These are phyloP conservation scores for Pelecanus crispus DNA, from an alignment of 2,113 vertebrate genomes.

Conservation along the genomic window DNA sequence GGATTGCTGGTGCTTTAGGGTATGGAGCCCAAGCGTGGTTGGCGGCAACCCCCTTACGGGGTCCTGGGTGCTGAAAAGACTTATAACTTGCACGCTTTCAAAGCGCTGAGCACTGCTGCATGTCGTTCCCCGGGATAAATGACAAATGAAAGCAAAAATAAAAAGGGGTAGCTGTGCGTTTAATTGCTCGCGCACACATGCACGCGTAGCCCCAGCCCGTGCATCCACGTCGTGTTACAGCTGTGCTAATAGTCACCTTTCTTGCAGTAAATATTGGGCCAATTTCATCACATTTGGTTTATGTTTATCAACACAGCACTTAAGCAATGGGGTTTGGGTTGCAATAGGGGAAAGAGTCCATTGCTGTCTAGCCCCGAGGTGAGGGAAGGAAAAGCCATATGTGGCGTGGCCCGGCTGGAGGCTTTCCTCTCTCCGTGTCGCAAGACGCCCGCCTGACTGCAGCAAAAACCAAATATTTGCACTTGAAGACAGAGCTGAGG, in stretches of 20 bases:
- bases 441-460: not conserved
- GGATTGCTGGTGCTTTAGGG: not conserved
- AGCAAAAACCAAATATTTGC: conserved; percentile 5
- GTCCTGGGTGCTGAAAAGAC: not conserved
- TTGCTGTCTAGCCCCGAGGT: not conserved
- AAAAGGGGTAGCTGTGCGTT: not conserved
- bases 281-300: conserved; percentile 16
- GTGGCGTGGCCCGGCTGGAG: not conserved
- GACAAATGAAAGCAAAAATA: not conserved
- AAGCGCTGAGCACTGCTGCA: not conserved
- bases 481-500: not conserved
- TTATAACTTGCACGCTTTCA: not conserved
- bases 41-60: not conserved
- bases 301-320: not conserved
- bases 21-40: not conserved
- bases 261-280: not conserved
- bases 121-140: not conserved
- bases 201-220: not conserved
- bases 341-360: not conserved
- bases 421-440: not conserved
- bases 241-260: not conserved
- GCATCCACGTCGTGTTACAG: not conserved
- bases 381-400: not conserved
- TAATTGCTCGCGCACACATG: fast-evolving
- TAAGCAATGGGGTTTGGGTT: not conserved